phyloP scores from a whole-genome alignment of 2,888 invertebrate species.

The Polietes domitor region DNA sequence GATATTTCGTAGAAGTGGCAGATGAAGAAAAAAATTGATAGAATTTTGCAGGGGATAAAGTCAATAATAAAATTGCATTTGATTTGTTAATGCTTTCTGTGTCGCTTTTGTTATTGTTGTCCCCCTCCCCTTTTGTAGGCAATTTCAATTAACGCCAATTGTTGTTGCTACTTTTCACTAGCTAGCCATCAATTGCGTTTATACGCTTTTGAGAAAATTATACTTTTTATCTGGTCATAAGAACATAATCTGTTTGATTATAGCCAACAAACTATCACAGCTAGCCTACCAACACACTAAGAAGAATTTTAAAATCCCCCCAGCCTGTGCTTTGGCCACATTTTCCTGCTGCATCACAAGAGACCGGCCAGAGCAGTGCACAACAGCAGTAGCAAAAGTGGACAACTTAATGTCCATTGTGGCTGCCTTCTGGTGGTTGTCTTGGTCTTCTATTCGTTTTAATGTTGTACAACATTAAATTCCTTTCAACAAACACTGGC shows the following conservation, averaged over 20 bases:
- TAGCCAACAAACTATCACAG: neutral
- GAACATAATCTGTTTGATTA: neutral
- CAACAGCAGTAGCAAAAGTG: neutral
- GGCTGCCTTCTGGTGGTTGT: neutral
- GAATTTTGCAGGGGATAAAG: too few species aligned
- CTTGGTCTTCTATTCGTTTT: neutral
- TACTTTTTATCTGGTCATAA: neutral
- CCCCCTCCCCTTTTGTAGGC: neutral
- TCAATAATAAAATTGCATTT: too few species aligned
- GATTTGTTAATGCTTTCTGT: neutral
- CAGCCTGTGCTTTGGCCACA: neutral
- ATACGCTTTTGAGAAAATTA: neutral
- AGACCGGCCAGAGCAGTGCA: neutral
- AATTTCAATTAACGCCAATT: neutral
- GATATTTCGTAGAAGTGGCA: too few species aligned
- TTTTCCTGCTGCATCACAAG: neutral
- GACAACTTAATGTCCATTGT: slow-evolving; percentile 16
- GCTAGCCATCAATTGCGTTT: too few species aligned
- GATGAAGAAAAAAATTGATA: too few species aligned
- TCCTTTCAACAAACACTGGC: slow-evolving; percentile 28
- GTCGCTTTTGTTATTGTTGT: neutral
- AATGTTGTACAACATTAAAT: slow-evolving; percentile 36
- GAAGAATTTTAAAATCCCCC: neutral
- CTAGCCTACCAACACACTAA: too few species aligned
- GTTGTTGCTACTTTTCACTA: neutral